These are phyloP conservation scores for Cyanoramphus novaezelandiae DNA, from an alignment of 2,113 vertebrate genomes.

Conservation along the genomic window DNA sequence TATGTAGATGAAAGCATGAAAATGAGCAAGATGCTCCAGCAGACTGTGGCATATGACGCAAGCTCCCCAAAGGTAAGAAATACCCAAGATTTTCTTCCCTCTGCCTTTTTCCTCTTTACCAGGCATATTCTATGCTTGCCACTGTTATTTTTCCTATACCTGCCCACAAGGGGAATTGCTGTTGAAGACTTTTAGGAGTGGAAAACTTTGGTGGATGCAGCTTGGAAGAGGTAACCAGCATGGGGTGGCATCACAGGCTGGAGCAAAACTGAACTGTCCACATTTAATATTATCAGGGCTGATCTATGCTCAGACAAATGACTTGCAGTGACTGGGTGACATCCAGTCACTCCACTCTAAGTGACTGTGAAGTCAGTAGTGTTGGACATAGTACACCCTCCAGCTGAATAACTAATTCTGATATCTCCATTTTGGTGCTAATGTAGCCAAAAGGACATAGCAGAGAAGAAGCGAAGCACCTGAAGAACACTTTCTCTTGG, in stretches of 20 bases:
- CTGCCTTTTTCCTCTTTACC: neutral
- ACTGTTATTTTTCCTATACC: neutral
- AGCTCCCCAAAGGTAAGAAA: neutral
- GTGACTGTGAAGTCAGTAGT: neutral
- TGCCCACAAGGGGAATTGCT: neutral
- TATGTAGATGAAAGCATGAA: neutral
- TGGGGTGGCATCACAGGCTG: neutral
- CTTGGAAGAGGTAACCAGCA: neutral
- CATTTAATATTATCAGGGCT: neutral
- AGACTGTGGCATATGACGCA: neutral
- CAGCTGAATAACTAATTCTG: neutral
- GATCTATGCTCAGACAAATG: neutral
- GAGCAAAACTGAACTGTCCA: neutral
- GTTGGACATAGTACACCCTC: neutral
- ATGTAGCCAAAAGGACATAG: neutral
- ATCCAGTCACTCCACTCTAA: neutral
- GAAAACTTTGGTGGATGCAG: neutral
- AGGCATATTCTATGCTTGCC: rapidly evolving
- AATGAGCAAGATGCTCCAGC: neutral
- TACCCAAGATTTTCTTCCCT: neutral
- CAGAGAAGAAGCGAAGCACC: neutral
- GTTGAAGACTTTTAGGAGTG: neutral
- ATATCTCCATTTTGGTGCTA: neutral
- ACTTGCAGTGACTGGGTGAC: neutral
- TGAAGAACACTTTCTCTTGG: neutral